Percentiles rank a stretch among this genome's conserved stretches.
Conservation (phyloP, 2,113 vertebrate genomes). For the Trachemys scripta region DNA sequence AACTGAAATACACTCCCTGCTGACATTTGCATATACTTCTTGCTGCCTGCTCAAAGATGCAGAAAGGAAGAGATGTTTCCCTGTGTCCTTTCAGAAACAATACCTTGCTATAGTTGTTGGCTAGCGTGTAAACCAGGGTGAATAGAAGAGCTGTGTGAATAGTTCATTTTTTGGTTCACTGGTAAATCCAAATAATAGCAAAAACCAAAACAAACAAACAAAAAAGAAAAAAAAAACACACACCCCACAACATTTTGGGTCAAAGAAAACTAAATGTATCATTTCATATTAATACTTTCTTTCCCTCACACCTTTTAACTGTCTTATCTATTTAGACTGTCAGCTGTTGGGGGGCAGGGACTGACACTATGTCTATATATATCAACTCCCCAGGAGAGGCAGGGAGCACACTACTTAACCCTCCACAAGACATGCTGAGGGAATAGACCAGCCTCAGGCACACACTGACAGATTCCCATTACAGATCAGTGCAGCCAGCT, state of each 20-base stretch:
- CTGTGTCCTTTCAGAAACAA: neutral
- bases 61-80: neutral
- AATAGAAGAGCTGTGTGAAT: neutral
- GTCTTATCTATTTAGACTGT: neutral
- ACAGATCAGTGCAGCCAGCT: neutral
- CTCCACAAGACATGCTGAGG: neutral
- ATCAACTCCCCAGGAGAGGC: neutral
- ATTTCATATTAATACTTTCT: neutral
- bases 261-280: neutral
- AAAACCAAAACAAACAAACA: neutral
- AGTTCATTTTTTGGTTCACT: neutral
- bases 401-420: neutral
- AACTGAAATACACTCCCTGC: neutral
- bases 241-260: no score
- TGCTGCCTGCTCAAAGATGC: neutral
- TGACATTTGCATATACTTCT: neutral
- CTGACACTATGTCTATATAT: neutral
- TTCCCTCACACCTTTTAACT: neutral
- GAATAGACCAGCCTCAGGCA: neutral
- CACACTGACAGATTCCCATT: neutral
- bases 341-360: neutral
- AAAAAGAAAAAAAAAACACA: neutral
- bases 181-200: neutral
- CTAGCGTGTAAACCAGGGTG: neutral
- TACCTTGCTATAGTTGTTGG: neutral